Evolutionary conservation across 2,113 vertebrate genomes (phyloP).

Genomic region (Scortum barcoo): DNA sequence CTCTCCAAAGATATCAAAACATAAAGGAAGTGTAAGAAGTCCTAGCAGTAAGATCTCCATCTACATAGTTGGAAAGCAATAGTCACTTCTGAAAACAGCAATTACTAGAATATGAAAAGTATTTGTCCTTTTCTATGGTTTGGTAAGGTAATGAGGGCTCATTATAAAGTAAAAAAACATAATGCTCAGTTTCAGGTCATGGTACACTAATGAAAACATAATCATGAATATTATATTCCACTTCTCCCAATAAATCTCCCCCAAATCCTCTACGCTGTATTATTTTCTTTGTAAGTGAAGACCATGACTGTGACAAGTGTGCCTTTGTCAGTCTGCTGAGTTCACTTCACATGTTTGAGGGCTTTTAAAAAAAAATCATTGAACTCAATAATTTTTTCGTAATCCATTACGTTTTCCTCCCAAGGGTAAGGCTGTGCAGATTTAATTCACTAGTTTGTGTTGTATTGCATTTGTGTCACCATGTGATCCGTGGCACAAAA

Average conservation of each 20-base stretch:
- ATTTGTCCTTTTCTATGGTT: no score
- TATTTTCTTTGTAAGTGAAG: background rate
- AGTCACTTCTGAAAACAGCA: background rate
- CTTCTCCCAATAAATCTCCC: no score
- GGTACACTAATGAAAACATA: no score
- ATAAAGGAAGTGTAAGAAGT: background rate
- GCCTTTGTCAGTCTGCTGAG: background rate
- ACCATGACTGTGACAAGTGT: background rate
- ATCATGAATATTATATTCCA: no score
- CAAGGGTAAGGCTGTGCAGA: background rate
- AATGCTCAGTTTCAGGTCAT: no score
- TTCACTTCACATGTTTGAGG: slow-evolving; percentile 8
- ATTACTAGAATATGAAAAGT: background rate
- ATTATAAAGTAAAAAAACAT: no score
- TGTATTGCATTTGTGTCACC: background rate
- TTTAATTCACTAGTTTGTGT: background rate
- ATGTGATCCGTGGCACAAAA: background rate
- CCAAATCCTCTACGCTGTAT: background rate
- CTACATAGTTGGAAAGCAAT: background rate
- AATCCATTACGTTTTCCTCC: slow-evolving; percentile 12
- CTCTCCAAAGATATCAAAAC: background rate
- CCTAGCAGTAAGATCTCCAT: background rate
- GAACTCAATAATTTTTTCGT: no score
- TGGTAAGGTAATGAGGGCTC: no score
- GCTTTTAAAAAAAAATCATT: slow-evolving; percentile 22